phyloP scores from a whole-genome alignment of 2,113 vertebrate species.

The Nyctibius bracteatus region DNA sequence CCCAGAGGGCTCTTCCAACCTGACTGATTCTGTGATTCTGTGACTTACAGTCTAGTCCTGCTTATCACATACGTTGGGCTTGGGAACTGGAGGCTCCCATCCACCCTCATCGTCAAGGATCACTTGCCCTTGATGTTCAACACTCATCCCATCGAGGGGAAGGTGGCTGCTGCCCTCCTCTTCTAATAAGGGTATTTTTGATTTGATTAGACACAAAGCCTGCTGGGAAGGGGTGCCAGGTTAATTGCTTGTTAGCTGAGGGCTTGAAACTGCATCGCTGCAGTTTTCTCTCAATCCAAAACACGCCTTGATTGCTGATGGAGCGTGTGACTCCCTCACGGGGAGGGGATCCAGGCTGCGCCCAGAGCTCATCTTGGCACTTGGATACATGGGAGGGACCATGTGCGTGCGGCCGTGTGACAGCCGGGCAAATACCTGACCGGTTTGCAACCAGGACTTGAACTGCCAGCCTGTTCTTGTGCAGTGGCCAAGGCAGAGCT shows the following conservation, averaged over 20 bases:
- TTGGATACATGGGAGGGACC: fast-evolving
- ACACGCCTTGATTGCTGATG: not conserved
- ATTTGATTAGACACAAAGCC: not conserved
- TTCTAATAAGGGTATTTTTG: not conserved
- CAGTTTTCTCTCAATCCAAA: not conserved
- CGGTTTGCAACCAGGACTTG: fast-evolving
- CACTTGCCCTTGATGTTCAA: not conserved
- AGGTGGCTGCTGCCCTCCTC: not conserved
- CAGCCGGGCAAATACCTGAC: not conserved
- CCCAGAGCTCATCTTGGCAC: not conserved
- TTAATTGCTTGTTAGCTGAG: not conserved
- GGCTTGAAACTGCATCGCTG: not conserved
- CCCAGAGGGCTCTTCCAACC: too few species aligned
- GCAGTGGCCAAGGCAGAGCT: not conserved
- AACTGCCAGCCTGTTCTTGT: fast-evolving
- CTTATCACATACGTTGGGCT: fast-evolving
- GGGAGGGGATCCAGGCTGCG: not conserved
- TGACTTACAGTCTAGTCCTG: not conserved
- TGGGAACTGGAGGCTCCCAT: not conserved
- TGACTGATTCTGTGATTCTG: too few species aligned
- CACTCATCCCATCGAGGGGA: fast-evolving
- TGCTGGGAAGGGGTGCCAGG: not conserved
- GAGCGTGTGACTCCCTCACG: not conserved
- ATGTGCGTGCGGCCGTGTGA: fast-evolving
- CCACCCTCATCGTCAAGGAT: not conserved